Base-by-base conservation (phyloP, 2,113 vertebrate species). In the Arizona elegans region DNA sequence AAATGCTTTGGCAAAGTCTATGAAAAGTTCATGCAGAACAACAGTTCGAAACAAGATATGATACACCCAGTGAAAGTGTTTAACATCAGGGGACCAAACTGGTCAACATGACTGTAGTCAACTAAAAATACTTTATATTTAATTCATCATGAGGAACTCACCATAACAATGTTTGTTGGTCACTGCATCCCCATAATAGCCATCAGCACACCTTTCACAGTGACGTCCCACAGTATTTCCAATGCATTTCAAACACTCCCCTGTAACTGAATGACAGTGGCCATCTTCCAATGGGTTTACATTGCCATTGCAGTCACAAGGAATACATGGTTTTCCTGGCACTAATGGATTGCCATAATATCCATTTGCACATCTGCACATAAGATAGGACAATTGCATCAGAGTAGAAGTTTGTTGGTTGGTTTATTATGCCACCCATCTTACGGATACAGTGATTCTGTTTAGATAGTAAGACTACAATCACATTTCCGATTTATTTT, bases 131-230 rank as follows among this genome's bases (percentile, higher is more conserved):
- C 33, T 81, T 55, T 38, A 43, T n/a, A 12, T 0, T 2, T 1
- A 89, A 0, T 4, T 87, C 3, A 90, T 33, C 26, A 75, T 2
- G 13, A 47, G 0, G 0, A 56, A 94, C 98, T 97, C 96, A 99
- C 99, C 97, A 2, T 0, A 97, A 95, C 99, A 99, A 93, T 97
- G 97, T 94, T 98, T 99, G 12, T 96, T 96, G 0, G 53, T 91
- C 89, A 99, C 94, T 0, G 99, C 99, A 3, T 99, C 98, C 2
- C 99, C 99, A 0, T 98, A 98, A 97, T 98, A 99, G 1, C 99
- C 98, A 0, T 98, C 95, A 10, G 96, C 97, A 94, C 99, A 99
- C 81, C 95, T 97, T 86, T 99, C 98, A 88, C 99, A 99, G 96
- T 98, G 98, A 55, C 62, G 58, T 0, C 99, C 99, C 0, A 94